These are phyloP conservation scores for Centruroides sculpturatus DNA, from an alignment of 1,140 invertebrate genomes.

Conservation along the genomic window DNA sequence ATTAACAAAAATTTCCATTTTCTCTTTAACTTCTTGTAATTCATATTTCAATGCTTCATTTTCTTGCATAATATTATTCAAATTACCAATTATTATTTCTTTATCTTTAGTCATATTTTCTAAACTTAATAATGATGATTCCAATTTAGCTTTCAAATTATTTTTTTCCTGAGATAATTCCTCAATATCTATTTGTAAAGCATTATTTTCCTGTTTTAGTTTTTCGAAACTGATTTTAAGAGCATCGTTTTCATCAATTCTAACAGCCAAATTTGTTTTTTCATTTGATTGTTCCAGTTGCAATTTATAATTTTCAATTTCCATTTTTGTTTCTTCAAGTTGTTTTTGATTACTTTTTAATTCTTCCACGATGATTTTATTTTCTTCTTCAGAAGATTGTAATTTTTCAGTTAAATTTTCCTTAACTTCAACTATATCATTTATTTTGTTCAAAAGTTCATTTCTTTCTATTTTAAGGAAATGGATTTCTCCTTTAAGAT, in stretches of 20 bases:
- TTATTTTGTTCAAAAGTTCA: background rate
- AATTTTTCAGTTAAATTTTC: background rate
- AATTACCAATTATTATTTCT: background rate
- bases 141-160: background rate
- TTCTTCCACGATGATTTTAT: background rate
- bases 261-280: too few relatives aligned
- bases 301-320: too few relatives aligned
- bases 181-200: background rate
- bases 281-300: too few relatives aligned
- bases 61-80: background rate
- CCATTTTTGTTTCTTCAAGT: too few relatives aligned
- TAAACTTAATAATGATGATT: constrained; percentile 1
- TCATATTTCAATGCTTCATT: background rate
- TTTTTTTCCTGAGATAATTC: background rate
- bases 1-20: background rate
- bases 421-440: background rate
- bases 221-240: too few relatives aligned
- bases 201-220: background rate
- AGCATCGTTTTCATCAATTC: too few relatives aligned
- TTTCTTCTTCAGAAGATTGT: background rate
- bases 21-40: background rate
- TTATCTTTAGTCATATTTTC: background rate
- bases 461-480: background rate
- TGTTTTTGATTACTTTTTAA: background rate
- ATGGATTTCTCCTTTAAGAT: background rate